Percentiles rank a stretch among this genome's conserved stretches.
Conservation (phyloP, 1,140 invertebrate species). For the Caenorhabditis briggsae region DNA sequence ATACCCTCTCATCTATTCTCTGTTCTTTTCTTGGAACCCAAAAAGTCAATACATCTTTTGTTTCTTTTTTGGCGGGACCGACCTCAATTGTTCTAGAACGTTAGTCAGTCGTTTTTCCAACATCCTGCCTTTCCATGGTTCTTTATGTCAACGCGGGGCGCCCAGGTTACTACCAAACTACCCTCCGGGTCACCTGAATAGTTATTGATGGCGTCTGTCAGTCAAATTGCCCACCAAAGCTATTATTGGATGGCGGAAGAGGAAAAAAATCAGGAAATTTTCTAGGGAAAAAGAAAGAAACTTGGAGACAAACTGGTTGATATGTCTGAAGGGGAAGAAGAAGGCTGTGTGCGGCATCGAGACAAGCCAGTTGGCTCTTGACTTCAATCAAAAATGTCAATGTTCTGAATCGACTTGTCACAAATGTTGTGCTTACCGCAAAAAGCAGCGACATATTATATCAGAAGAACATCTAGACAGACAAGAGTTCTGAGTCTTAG, state of each 20-base stretch:
- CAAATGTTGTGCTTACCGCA: constrained; percentile 29
- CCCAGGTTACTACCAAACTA: neutral
- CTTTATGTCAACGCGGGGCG: no score
- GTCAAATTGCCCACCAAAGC: constrained; percentile 9
- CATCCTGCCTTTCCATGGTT: neutral
- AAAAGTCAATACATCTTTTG: neutral
- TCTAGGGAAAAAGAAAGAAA: neutral
- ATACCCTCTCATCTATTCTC: constrained; percentile 31
- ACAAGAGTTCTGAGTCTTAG: no score
- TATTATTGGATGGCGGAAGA: constrained; percentile 23
- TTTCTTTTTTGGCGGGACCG: neutral
- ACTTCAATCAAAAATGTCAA: constrained; percentile 53
- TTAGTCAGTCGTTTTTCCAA: constrained; percentile 21
- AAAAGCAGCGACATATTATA: neutral
- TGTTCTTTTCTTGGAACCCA: neutral
- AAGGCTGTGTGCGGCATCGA: constrained; percentile 1
- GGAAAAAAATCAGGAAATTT: neutral
- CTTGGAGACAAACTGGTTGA: constrained; percentile 15
- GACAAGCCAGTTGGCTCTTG: constrained; percentile 10
- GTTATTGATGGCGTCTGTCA: constrained; percentile 33
- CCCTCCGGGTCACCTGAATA: no score
- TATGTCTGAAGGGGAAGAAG: constrained; percentile 38
- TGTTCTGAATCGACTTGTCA: constrained; percentile 41
- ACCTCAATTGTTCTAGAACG: constrained; percentile 30
- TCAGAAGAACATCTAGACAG: constrained; percentile 11